Percentiles rank a stretch among this genome's conserved stretches.
These are phyloP conservation scores for Cheiracanthium punctorium DNA, from an alignment of 2,888 invertebrate species.

Conservation along the genomic window DNA sequence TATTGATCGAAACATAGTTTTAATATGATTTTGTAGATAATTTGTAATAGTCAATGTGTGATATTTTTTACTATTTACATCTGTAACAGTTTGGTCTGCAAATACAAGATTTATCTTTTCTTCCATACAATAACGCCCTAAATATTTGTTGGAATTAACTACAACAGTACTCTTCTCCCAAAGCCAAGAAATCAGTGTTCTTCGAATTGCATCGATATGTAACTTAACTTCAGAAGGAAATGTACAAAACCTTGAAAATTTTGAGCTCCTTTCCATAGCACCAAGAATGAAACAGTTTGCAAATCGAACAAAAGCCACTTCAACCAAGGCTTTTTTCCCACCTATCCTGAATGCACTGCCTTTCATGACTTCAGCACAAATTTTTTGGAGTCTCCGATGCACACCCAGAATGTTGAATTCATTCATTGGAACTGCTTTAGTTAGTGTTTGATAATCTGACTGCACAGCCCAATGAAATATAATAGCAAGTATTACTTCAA, in stretches of 20 bases:
- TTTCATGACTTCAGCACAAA: slow-evolving; percentile 36
- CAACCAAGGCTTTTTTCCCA: slow-evolving; percentile 70
- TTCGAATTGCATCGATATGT: background rate
- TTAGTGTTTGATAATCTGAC: slow-evolving; percentile 28
- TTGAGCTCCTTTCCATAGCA: slow-evolving; percentile 85
- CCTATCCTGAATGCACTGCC: slow-evolving; percentile 63
- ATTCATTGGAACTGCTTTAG: slow-evolving; percentile 33
- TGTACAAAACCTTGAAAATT: slow-evolving; percentile 85
- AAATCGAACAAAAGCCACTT: slow-evolving; percentile 83
- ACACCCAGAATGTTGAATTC: slow-evolving; percentile 41
- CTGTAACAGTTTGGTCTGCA: slow-evolving; percentile 16
- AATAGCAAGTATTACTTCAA: slow-evolving; percentile 29
- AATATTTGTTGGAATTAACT: slow-evolving; percentile 21
- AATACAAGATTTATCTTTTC: background rate
- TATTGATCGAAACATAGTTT: slow-evolving; percentile 57
- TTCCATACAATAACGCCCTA: background rate
- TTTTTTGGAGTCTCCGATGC: slow-evolving; percentile 57
- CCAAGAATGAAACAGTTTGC: slow-evolving; percentile 92
- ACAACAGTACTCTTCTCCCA: slow-evolving; percentile 24
- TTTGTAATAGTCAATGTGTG: slow-evolving; percentile 45
- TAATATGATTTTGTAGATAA: slow-evolving; percentile 58
- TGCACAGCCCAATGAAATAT: slow-evolving; percentile 61
- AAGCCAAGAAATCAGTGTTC: slow-evolving; percentile 43
- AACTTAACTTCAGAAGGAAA: slow-evolving; percentile 18
- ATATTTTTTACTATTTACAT: background rate